A percentile compares a stretch with the other conserved stretches of the same genome.
These are phyloP conservation scores for Samia ricini DNA, from an alignment of 1,140 invertebrate species.

Conservation along the genomic window DNA sequence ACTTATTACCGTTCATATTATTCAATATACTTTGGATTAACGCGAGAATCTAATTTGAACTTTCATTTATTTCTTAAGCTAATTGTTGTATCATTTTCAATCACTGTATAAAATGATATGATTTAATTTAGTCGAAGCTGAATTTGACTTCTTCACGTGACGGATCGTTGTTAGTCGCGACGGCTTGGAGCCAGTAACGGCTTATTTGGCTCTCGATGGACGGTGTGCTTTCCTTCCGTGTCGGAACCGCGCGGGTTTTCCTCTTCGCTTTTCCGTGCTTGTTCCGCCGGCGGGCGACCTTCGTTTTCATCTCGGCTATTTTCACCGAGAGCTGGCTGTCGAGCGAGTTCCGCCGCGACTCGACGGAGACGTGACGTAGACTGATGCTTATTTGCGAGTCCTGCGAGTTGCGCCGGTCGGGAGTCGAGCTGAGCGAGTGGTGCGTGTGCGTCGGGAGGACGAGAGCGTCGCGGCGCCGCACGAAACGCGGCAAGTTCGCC, in stretches of 20 bases:
- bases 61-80: constrained; percentile 16
- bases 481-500: constrained; percentile 90
- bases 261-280: constrained; percentile 63
- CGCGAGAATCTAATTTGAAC: constrained; percentile 38
- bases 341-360: constrained; percentile 88
- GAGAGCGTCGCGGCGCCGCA: constrained; percentile 88
- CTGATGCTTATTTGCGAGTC: constrained; percentile 91
- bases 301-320: constrained; percentile 88
- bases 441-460: constrained; percentile 78
- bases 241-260: constrained; percentile 69
- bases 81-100: neutral
- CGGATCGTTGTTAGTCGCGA: constrained; percentile 69
- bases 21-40: constrained; percentile 19
- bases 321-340: constrained; percentile 92
- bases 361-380: constrained; percentile 87
- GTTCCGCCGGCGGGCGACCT: constrained; percentile 78
- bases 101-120: constrained; percentile 1
- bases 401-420: constrained; percentile 71
- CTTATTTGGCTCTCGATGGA: constrained; percentile 88
- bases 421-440: constrained; percentile 76
- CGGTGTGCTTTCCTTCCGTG: constrained; percentile 85
- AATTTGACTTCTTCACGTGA: constrained; percentile 68
- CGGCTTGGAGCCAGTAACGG: constrained; percentile 76
- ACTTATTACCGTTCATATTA: neutral
- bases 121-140: constrained; percentile 58